Base-by-base conservation (phyloP, 2,113 vertebrate genomes). In the Telmatochromis sp. region DNA sequence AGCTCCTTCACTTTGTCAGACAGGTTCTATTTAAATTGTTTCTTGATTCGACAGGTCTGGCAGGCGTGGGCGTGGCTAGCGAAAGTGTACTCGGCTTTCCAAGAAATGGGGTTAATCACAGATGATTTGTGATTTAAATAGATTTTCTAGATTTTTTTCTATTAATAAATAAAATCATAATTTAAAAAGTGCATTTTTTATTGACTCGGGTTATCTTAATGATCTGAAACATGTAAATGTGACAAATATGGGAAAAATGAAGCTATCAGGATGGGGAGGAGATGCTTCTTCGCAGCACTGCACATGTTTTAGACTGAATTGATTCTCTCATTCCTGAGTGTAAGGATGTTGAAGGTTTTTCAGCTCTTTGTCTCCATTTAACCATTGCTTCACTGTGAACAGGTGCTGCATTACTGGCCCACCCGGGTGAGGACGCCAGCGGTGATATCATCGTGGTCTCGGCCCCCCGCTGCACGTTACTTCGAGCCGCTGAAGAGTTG, bases 371-470 rank as follows among this genome's bases (percentile, higher is more conserved):
- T 75, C 4, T 0, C 68, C 9, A 0, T 13, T 13, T 33, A 9
- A 73, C 6, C 1, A 14, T 28, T 8, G 6, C 13, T 37, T 26
- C 7, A 4, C 14, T 1, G 19, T 51, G 7, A 31, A 33, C 87
- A 97, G 97, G 96, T 7, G 96, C 96, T 50, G 93, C 85, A 2
- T 89, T 97, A 23, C 65, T 97, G 51, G 96, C 95, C 55, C 97
- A 97, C 54, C 96, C 96, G 0, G 97, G 97, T 2, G 97, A 97
- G 60, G 97, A 97, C 7, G 93, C 95, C 81, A 89, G 78, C 7
- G 95, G 96, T 19, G 92, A 96, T 89, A 91, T 97, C 85, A 95
- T 97, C 9, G 84, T 96, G 57, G 89, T 97, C 26, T 96, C 96
- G 0, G 97, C 97, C 9, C 95, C 97, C 3, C 94, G 94, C 37